Evolutionary conservation across 2,797 vertebrate genomes (phyloP), one percentile per base, ranked within the genome.

Genomic region (Molossus molossus): DNA sequence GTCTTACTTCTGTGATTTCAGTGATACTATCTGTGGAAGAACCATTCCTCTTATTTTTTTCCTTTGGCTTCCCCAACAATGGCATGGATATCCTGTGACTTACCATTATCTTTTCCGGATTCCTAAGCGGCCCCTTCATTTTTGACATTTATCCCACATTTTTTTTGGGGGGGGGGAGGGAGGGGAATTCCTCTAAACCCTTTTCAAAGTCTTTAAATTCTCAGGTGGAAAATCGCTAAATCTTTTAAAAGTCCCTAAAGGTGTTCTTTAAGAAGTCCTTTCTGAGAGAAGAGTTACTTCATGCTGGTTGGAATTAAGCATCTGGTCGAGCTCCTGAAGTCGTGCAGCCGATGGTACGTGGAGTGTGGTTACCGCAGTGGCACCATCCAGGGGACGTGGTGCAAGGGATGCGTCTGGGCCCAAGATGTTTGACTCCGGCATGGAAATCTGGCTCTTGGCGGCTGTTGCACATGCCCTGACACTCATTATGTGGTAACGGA

Each of bases 241-340:
- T 86, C 94, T 94, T 86, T 73, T 57, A 89, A 95, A 90, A 81
- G 58, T 84, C 72, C 40, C 57, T 87, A 21, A 93, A 95, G 76
- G 48, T 96, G 48, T 87, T 95, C 53, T 90, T 88, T 94, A 84
- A 94, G 94, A 92, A 95, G 40, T 93, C 37, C 55, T 96, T 87
- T 95, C 79, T 90, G 83, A 90, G 73, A 83, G 55, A 64, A 62
- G 72, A 87, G 57, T 91, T 86, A 80, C 55, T 95, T 96, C 95
- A 87, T 94, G 14, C n/a, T 45, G 37, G 55, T 89, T 91, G 85
- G 70, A 81, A 92, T 83, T 75, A 89, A 67, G 92, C 70, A 53
- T 95, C 57, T 87, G 65, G 90, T 95, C 72, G 67, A 75, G 18
- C 23, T 90, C 58, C 58, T 57, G 50, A 76, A 81, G 57, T 40